Base-by-base conservation (phyloP, 53 echinoderm and acorn worm genomes). In the Temnopleurus reevesii region DNA sequence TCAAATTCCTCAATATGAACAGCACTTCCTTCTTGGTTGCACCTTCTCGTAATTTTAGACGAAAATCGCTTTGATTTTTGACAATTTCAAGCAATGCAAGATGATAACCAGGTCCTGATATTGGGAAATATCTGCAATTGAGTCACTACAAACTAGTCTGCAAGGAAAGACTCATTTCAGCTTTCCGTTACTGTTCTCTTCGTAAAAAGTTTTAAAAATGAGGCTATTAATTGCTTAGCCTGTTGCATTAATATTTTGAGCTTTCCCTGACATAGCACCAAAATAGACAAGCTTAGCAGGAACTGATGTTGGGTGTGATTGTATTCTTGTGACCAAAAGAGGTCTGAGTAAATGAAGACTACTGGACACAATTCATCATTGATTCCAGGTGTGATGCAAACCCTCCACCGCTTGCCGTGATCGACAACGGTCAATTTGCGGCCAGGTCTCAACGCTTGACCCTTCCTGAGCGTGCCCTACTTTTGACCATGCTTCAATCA, bases 401-500 rank as follows among this genome's bases (percentile, higher is more conserved):
- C 36, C 71, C 38, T 33, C 36, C 41, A 38, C 19, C 13, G 41
- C 71, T 41, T n/a, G 43, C 9, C 71, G 41, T 71, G 38, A 41
- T 71, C n/a, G n/a, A n/a, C 71, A 41, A 71, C 10, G 71, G 71
- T 41, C 71, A n/a, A 71, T 71, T 23, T 41, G 0, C 63, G 41
- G 71, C 41, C n/a, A 19, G 41, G 71, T 41, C 71, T 9, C 41
- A 12, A 33, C 71, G 41, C n/a, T n/a, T 79, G 79, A 79, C 79
- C 79, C 79, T 13, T 13, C 59, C 23, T 47, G 47, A 47, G 28
- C 49, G 49, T 79, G 79, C 29, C 79, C 79, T 79, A 79, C 28
- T 28, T 79, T 79, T 79, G 79, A 79, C 79, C 79, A 15, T 28
- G 27, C 79, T 79, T 47, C 49, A 79, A 79, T 79, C 79, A 79